Conservation (phyloP, 2,888 invertebrate genomes). For the Cantharis lateralis region DNA sequence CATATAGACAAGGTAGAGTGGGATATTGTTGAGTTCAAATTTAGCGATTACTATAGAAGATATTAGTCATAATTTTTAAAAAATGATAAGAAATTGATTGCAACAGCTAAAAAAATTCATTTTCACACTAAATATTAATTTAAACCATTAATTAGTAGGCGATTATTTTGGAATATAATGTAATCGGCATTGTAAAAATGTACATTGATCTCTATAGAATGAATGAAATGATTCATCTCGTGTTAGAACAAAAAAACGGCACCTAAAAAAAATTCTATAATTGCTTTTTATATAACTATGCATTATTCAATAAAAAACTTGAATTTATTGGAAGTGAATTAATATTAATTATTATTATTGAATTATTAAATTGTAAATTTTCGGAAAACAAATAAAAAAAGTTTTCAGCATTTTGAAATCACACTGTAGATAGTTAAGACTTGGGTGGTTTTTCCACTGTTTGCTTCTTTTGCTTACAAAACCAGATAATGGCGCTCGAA, state of each 20-base stretch:
- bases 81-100: neutral
- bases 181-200: neutral
- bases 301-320: too few relatives aligned
- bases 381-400: too few relatives aligned
- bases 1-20: conserved; percentile 20
- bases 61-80: neutral
- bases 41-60: neutral
- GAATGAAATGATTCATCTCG: neutral
- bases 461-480: too few relatives aligned
- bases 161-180: neutral
- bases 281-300: too few relatives aligned
- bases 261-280: too few relatives aligned
- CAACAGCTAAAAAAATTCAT: neutral
- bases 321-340: too few relatives aligned
- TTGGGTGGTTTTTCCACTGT: too few relatives aligned
- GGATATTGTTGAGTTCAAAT: conserved; percentile 5
- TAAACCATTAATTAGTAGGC: neutral
- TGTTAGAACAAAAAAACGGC: neutral
- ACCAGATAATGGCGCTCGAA: too few relatives aligned
- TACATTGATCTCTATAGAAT: neutral
- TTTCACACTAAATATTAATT: neutral
- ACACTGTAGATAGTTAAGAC: too few relatives aligned
- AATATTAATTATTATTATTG: too few relatives aligned
- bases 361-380: too few relatives aligned
- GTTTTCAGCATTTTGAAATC: too few relatives aligned